Evolutionary conservation across 2,888 invertebrate genomes (phyloP), one percentile per base, ranked within the genome.

Genomic region (Lepidocyrtinus sp.): DNA sequence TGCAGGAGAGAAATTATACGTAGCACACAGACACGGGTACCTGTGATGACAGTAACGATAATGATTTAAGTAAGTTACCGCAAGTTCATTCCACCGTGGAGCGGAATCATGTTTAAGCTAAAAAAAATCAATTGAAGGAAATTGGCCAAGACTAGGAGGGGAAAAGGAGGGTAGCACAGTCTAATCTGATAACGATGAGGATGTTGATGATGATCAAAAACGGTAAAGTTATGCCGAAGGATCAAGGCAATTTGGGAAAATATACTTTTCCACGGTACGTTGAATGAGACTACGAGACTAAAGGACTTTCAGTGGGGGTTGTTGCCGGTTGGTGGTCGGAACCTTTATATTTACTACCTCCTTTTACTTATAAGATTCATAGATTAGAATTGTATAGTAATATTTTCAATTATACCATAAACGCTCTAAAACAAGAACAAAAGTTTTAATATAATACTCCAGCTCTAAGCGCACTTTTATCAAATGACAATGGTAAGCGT

Each of bases 1-100:
- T 36, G 5, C 5, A 62, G 62, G 62, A 62, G 19, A 21, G 21
- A 63, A 27, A 71, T 63, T 62, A 61, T 63, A 78, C 72, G 78
- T 62, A 78, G 73, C 68, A 72, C 68, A 62, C 72, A 7, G 36
- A 12, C 12, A 36, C 36, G 5, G 36, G 36, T 36, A 36, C 36
- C 36, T 36, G 36, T 12, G 59, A 73, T 78, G 73, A 73, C 69
- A 63, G 73, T 55, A 61, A 70, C 27, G 61, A 61, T 76, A 64
- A 78, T 78, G 78, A 78, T 78, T 78, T 78, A 78, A 78, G 78
- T 78, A 67, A 78, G 78, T 78, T 78, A 78, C 63, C 61, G 62
- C 7, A 2, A 27, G 63, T 69, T 50, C 78, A 73, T 72, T 77
- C 55, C 65, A 67, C 55, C 62, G 72, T 22, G 65, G 67, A 64